Evolutionary conservation across 2,888 invertebrate species (phyloP).

Genomic region (Sicus ferrugineus): DNA sequence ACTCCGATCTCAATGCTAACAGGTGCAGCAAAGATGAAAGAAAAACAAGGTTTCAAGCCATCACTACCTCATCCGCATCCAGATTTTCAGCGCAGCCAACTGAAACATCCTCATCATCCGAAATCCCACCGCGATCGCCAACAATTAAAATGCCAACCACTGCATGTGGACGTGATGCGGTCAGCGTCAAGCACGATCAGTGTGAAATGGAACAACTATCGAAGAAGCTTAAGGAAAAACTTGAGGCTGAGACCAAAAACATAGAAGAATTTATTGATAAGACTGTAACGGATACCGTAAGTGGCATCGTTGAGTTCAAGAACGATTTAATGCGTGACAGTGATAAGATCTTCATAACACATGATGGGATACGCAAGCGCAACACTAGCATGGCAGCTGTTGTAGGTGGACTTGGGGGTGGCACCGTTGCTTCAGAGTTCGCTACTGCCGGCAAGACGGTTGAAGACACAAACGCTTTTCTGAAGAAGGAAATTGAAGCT

Average conservation of each 20-base stretch:
- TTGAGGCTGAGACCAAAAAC: conserved; percentile 63
- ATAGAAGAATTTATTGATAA: conserved; percentile 66
- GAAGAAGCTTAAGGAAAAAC: conserved; percentile 62
- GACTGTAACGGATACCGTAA: conserved; percentile 64
- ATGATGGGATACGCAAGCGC: conserved; percentile 59
- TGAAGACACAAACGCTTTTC: conserved; percentile 42
- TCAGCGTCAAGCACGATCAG: conserved; percentile 61
- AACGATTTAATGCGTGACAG: conserved; percentile 64
- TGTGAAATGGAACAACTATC: conserved; percentile 64
- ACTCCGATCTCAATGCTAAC: background rate
- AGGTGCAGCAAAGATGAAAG: background rate
- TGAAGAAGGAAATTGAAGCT: conserved; percentile 64
- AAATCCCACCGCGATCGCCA: background rate
- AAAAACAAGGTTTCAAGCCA: background rate
- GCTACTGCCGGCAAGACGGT: conserved; percentile 24
- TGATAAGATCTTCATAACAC: conserved; percentile 44
- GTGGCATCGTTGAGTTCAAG: conserved; percentile 64
- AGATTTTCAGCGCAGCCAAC: background rate
- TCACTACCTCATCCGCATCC: background rate
- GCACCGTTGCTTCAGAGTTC: conserved; percentile 37
- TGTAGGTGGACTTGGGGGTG: conserved; percentile 38
- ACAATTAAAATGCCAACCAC: conserved; percentile 40
- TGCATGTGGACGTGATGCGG: conserved; percentile 56
- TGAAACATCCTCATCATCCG: conserved; percentile 6
- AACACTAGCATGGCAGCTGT: conserved; percentile 44